Evolutionary conservation across 2,113 vertebrate species (phyloP).

Genomic region (Tympanuchus pallidicinctus): DNA sequence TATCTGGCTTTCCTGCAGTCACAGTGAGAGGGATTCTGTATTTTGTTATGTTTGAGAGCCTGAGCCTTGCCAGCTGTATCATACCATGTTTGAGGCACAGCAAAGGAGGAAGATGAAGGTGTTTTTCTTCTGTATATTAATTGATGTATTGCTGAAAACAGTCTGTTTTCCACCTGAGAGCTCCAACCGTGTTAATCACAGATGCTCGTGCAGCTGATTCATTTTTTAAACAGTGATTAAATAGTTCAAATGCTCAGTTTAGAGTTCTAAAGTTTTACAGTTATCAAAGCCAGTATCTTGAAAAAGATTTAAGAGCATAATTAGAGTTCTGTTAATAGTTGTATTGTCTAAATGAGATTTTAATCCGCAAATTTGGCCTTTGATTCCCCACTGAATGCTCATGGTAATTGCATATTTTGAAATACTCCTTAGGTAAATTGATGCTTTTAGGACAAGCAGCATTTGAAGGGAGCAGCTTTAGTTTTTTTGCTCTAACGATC

Average conservation of each 20-base stretch:
- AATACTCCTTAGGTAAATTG: not conserved
- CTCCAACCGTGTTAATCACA: not conserved
- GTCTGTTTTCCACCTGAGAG: not conserved
- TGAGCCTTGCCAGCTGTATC: not conserved
- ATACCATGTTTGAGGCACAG: not conserved
- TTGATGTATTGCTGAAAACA: not conserved
- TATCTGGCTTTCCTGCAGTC: not conserved
- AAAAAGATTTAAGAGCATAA: not conserved
- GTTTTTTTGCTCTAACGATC: not conserved
- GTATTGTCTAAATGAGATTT: not conserved
- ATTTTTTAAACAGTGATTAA: not conserved
- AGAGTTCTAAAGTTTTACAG: not conserved
- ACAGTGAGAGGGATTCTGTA: accelerated
- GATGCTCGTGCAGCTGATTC: not conserved
- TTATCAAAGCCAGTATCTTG: not conserved
- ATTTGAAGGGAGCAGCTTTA: not conserved
- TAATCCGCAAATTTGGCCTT: not conserved
- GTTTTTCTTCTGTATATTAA: not conserved
- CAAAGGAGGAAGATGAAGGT: not conserved
- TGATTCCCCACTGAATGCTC: not conserved
- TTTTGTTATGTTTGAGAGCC: not conserved
- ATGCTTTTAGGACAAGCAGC: not conserved
- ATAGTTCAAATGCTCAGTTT: not conserved
- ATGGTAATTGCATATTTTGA: not conserved
- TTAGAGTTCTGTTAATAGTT: not conserved